phyloP scores from a whole-genome alignment of 1,140 invertebrate species.

The Sitophilus oryzae region DNA sequence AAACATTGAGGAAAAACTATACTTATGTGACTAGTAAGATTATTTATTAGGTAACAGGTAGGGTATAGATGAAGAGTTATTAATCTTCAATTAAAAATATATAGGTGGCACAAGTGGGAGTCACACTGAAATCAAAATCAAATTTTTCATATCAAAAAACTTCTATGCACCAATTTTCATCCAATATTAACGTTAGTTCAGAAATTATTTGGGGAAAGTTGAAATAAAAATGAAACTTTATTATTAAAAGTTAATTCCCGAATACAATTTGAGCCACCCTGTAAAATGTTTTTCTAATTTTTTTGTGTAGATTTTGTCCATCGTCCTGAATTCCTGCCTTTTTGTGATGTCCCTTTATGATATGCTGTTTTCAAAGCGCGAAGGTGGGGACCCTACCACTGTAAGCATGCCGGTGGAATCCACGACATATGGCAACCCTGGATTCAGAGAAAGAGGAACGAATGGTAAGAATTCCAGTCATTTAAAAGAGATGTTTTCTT shows the following conservation, averaged over 20 bases:
- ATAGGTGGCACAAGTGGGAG: no score
- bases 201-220: background rate
- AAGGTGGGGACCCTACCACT: constrained; percentile 69
- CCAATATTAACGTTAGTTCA: background rate
- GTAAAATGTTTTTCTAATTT: constrained; percentile 9
- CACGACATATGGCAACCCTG: constrained; percentile 76
- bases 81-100: no score
- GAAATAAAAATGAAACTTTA: background rate
- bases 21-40: no score
- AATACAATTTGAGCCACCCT: background rate
- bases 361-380: constrained; percentile 59
- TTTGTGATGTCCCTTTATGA: constrained; percentile 74
- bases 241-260: no score
- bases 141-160: background rate
- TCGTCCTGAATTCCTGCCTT: constrained; percentile 65
- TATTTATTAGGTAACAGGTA: no score
- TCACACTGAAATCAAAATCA: background rate
- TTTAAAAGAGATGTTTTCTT: no score
- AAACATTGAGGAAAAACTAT: no score
- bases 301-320: constrained; percentile 70
- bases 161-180: no score
- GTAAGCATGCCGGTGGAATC: constrained; percentile 49
- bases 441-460: constrained; percentile 66
- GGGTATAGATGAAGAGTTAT: no score
- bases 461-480: no score